Base-by-base conservation (phyloP, 2,113 vertebrate genomes). In the Catharus bicknelli region DNA sequence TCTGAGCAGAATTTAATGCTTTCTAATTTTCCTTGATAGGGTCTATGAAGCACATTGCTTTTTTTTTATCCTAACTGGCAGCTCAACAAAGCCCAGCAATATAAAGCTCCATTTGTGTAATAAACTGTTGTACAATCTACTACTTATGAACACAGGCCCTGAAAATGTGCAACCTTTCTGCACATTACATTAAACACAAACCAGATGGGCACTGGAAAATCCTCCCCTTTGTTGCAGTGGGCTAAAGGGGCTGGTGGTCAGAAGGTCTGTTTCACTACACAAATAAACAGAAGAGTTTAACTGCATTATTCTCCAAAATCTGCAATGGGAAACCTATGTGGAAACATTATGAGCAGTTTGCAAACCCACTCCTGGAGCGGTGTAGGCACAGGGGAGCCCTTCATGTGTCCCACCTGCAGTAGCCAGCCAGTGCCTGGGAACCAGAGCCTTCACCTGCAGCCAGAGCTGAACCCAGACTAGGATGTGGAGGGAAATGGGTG, bases 91-190 rank as follows among this genome's bases (percentile, higher is more conserved):
- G 97, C 93, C 90, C 91, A 95, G 96, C 96, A 96, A 97, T 97
- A 98, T 97, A 97, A 97, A 95, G 84, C 96, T 96, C 94, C 80
- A 88, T 97, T 98, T 95, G 96, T 97, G 96, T 97, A 97, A 98
- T 98, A 98, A 97, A 97, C 97, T 92, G 72, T 95, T 96, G 96
- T 97, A 97, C 97, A 97, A 94, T 96, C 97, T 97, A 97, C 97
- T 97, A 62, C 96, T 97, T 96, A 98, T 88, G 97, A 97, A 92
- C 95, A 96, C 23, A 55, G 96, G 96, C 95, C 93, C 95, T 92
- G 97, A 97, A 97, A 97, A 97, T 90, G 96, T 97, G 95, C 96
- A 97, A 97, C 97, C 97, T 97, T 97, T 97, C 97, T 98, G 94
- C 97, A 97, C 96, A 50, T 98, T 97, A 96, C 90, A 26, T 95